Conservation (phyloP, 2,888 invertebrate genomes). For the Orthosia gothica region DNA sequence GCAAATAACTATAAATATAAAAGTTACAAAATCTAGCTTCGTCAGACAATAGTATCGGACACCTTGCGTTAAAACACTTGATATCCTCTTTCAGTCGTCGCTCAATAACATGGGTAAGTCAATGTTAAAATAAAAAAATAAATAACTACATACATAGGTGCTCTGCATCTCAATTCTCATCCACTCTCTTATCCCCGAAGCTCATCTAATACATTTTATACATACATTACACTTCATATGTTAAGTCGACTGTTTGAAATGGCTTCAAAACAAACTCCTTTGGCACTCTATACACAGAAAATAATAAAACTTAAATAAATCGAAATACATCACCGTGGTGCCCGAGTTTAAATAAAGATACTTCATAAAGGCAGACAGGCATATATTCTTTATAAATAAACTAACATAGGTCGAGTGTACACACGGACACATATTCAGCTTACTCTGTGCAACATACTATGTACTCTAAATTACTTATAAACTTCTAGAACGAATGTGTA, state of each 20-base stretch:
- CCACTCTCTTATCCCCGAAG: conserved; percentile 54
- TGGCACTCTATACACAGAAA: conserved; percentile 77
- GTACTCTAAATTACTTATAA: conserved; percentile 44
- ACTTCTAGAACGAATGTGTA: conserved; percentile 47
- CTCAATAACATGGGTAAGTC: conserved; percentile 56
- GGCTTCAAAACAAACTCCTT: conserved; percentile 72
- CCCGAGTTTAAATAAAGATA: conserved; percentile 61
- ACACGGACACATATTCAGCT: conserved; percentile 60
- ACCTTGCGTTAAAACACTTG: conserved; percentile 51
- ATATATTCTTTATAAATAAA: conserved; percentile 61
- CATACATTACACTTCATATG: conserved; percentile 64
- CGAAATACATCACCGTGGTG: conserved; percentile 73
- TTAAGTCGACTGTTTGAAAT: conserved; percentile 63
- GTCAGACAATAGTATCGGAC: conserved; percentile 59
- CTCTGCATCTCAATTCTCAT: conserved; percentile 59
- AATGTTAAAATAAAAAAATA: conserved; percentile 68
- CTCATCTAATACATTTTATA: conserved; percentile 67
- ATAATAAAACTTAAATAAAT: conserved; percentile 69
- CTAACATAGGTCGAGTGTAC: conserved; percentile 56
- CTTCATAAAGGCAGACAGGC: conserved; percentile 65
- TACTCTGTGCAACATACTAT: conserved; percentile 41
- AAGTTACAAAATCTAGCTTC: conserved; percentile 63
- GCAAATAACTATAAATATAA: conserved; percentile 65
- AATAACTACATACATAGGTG: conserved; percentile 69
- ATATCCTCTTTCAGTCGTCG: conserved; percentile 63